Evolutionary conservation across 2,888 invertebrate species (phyloP), one percentile per base, ranked within the genome.

Genomic region (Acrobasis suavella): DNA sequence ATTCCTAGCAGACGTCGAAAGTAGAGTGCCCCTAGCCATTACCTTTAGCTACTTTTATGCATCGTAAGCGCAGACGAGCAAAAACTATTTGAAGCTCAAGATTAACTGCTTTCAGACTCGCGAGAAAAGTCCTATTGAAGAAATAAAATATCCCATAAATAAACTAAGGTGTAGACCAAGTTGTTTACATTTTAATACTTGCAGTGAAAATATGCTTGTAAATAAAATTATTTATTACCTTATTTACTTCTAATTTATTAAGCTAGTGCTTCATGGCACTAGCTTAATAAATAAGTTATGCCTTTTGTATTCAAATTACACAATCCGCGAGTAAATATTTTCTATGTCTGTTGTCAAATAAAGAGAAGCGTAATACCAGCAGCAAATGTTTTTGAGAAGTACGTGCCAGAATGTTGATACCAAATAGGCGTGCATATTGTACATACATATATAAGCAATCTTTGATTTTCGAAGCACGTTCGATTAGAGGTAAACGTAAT

Each of bases 1-100:
- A 86, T 86, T 85, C 86, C 74, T 75, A 61, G 65, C 73, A 72
- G 80, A 69, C 72, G 68, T 74, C 69, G 72, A 75, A 74, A 75
- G 78, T 69, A 68, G 71, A 80, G 75, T 79, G 76, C 75, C 72
- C 72, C 71, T 65, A 65, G 65, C 73, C 73, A 74, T 77, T 78
- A 74, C 68, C 17, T 14, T 22, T 72, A 73, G 71, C 76, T 73
- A 75, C 78, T 73, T 68, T 70, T 65, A 15, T 39, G 39, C 15
- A 38, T 37, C 39, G 15, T 32, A 32, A 16, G 6, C 14, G n/a
- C 14, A 46, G 46, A 46, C 7, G n/a, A 7, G 42, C 17, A 54
- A 38, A 38, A 37, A 15, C 54, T 8, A 54, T 51, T 10, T 51
- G 37, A 52, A 17, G 12, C 46, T 46, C 46, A 46, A 46, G n/a